Evolutionary conservation across 2,888 invertebrate species (phyloP), one percentile per base, ranked within the genome.

Genomic region (Caenorhabditis parvicauda): DNA sequence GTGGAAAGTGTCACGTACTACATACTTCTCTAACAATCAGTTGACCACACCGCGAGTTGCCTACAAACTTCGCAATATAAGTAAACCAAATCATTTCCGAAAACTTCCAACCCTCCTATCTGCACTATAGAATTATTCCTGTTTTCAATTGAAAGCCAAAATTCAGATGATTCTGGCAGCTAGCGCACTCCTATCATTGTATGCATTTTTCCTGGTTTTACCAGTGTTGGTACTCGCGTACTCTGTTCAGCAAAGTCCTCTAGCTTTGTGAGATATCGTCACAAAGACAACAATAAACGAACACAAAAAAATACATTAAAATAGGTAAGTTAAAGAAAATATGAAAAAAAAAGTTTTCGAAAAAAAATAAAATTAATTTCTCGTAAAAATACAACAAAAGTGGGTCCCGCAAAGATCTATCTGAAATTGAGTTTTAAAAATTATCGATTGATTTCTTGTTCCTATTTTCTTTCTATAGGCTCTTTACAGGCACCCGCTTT

Each of bases 401-500:
- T n/a, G n/a, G n/a, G n/a, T n/a, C n/a, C n/a, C n/a, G n/a, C n/a
- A n/a, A n/a, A n/a, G n/a, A n/a, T n/a, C n/a, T n/a, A n/a, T n/a
- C n/a, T n/a, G n/a, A n/a, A n/a, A n/a, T n/a, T n/a, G n/a, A n/a
- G n/a, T n/a, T n/a, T n/a, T n/a, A n/a, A n/a, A n/a, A n/a, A n/a
- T n/a, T n/a, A n/a, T n/a, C n/a, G n/a, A n/a, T n/a, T n/a, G n/a
- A n/a, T n/a, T n/a, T n/a, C n/a, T n/a, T n/a, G n/a, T n/a, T n/a
- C n/a, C n/a, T n/a, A n/a, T n/a, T n/a, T n/a, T n/a, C n/a, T n/a
- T n/a, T n/a, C n/a, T n/a, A n/a, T n/a, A n/a, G n/a, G n/a, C n/a
- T n/a, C n/a, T 69, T 83, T 84, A 37, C 82, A 94, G 96, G 96
- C 1, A 98, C 96, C 7, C 86, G 96, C 52, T 98, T 98, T 83